These are phyloP conservation scores for Penaeus vannamei DNA, from an alignment of 1,140 invertebrate genomes.

Conservation along the genomic window DNA sequence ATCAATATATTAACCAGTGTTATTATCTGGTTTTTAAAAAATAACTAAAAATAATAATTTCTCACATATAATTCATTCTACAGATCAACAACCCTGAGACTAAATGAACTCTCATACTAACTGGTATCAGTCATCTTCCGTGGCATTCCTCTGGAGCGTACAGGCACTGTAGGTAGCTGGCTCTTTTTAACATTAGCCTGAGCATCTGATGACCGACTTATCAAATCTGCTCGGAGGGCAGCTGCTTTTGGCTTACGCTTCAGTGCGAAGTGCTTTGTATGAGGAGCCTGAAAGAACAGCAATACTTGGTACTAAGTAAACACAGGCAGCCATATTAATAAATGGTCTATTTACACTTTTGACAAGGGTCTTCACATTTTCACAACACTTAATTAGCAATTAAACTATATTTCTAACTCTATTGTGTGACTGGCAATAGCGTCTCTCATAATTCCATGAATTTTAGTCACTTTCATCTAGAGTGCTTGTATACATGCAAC, in stretches of 20 bases:
- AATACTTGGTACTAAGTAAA: neutral
- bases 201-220: conserved; percentile 93
- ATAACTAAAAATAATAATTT: no score
- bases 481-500: no score
- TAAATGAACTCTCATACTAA: conserved; percentile 73
- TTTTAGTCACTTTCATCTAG: no score
- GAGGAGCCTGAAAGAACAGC: conserved; percentile 71
- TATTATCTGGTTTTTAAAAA: no score
- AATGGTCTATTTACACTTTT: neutral
- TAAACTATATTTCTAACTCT: no score
- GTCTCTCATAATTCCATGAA: no score
- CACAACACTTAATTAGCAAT: neutral
- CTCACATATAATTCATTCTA: no score
- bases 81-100: neutral
- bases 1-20: no score
- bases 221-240: conserved; percentile 86
- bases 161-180: conserved; percentile 88
- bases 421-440: no score
- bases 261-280: conserved; percentile 90
- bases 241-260: conserved; percentile 97
- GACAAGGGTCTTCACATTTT: no score
- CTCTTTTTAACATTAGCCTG: conserved; percentile 91
- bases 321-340: neutral
- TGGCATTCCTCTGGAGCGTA: conserved; percentile 93
- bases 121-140: conserved; percentile 97